Evolutionary conservation across 1,140 invertebrate genomes (phyloP).

Genomic region (Polypedilum vanderplanki): DNA sequence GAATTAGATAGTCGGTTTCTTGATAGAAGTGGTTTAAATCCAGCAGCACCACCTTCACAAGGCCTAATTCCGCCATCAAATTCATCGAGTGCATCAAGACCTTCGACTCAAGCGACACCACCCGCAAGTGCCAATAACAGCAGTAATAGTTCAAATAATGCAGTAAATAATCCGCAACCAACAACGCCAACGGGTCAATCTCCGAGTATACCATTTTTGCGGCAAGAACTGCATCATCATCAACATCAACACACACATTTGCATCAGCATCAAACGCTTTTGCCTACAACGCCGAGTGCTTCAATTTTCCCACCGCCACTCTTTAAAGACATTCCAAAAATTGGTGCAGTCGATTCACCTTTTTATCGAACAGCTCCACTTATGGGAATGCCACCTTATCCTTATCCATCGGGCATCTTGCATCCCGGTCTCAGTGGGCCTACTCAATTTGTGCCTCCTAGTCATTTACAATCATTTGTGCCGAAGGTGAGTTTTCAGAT

Average conservation of each 20-base stretch:
- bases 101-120: conserved; percentile 36
- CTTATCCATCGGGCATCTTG: conserved; percentile 67
- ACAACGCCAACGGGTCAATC: conserved; percentile 39
- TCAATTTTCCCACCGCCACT: conserved; percentile 47
- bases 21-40: conserved; percentile 43
- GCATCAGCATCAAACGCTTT: conserved; percentile 60
- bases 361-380: conserved; percentile 59
- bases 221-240: conserved; percentile 84
- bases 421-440: conserved; percentile 65
- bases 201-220: conserved; percentile 58
- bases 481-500: conserved; percentile 67
- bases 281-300: conserved; percentile 41
- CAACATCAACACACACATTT: conserved; percentile 87
- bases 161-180: not conserved
- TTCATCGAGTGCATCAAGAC: conserved; percentile 39
- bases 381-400: conserved; percentile 65
- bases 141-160: not conserved
- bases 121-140: conserved; percentile 8
- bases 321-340: conserved; percentile 85
- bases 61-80: conserved; percentile 43
- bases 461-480: conserved; percentile 71
- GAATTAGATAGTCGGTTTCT: conserved; percentile 88
- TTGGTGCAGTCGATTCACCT: conserved; percentile 67
- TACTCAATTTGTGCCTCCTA: conserved; percentile 72
- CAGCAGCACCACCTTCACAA: conserved; percentile 37